phyloP scores from a whole-genome alignment of 2,888 invertebrate genomes.

The Panopea generosa region DNA sequence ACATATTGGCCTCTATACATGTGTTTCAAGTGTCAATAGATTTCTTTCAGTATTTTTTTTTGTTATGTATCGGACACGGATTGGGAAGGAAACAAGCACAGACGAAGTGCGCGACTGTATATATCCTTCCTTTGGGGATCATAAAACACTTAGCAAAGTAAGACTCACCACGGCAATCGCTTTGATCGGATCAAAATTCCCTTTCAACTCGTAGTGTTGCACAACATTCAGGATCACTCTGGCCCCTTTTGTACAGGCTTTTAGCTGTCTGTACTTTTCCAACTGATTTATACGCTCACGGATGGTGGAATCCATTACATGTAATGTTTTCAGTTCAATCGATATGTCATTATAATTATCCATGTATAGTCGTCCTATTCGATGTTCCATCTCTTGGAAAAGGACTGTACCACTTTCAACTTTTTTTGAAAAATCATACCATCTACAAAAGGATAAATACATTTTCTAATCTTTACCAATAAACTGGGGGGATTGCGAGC shows the following conservation, averaged over 20 bases:
- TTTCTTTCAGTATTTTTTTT: too few species aligned
- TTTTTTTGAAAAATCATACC: conserved; percentile 7
- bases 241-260: conserved; percentile 58
- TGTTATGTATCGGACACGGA: too few species aligned
- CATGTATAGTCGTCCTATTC: conserved; percentile 14
- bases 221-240: conserved; percentile 52
- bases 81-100: too few species aligned
- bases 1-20: too few species aligned
- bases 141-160: too few species aligned
- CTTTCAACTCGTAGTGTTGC: conserved; percentile 41
- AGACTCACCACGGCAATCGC: conserved; percentile 37
- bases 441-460: conserved; percentile 19
- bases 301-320: neutral
- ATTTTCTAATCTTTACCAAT: too few species aligned
- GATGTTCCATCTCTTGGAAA: conserved; percentile 21
- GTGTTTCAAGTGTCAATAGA: too few species aligned
- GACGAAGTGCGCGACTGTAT: too few species aligned
- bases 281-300: conserved; percentile 53
- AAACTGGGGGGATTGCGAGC: too few species aligned
- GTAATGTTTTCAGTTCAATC: conserved; percentile 11
- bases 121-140: too few species aligned
- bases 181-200: conserved; percentile 55
- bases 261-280: conserved; percentile 47
- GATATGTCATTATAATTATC: conserved; percentile 15
- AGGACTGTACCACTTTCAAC: conserved; percentile 17